Evolutionary conservation across 2,797 vertebrate genomes (phyloP).

Genomic region (Gymnoscopelus braueri): DNA sequence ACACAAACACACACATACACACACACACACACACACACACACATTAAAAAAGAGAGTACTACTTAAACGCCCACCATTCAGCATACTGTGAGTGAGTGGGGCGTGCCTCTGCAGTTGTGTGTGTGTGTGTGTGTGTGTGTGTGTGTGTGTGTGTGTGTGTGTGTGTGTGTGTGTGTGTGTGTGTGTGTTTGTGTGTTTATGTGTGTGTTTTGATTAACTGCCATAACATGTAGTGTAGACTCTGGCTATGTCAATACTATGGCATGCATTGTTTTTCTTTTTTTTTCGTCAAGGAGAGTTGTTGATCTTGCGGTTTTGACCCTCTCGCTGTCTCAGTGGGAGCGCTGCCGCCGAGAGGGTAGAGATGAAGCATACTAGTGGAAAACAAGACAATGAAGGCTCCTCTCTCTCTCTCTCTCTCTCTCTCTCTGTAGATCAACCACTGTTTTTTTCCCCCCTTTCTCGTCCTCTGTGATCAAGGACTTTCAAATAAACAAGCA

Average conservation of each 20-base stretch:
- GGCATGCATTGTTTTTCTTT: conserved; percentile 32
- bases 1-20: conserved; percentile 20
- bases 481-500: conserved; percentile 42
- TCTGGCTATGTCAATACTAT: conserved; percentile 20
- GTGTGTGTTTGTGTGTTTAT: conserved; percentile 22
- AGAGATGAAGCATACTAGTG: conserved; percentile 38
- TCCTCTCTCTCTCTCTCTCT: neutral
- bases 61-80: conserved; percentile 24
- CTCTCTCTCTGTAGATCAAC: conserved; percentile 22
- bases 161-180: conserved; percentile 43
- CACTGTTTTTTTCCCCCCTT: neutral
- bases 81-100: conserved; percentile 37
- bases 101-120: conserved; percentile 51
- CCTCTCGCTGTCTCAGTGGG: conserved; percentile 17
- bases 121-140: conserved; percentile 43
- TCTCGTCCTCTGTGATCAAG: conserved; percentile 41
- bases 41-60: neutral
- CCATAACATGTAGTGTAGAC: conserved; percentile 43
- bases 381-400: conserved; percentile 12
- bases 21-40: conserved; percentile 10
- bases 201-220: conserved; percentile 44
- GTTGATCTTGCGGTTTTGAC: conserved; percentile 54
- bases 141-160: conserved; percentile 31
- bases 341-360: conserved; percentile 17
- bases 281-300: conserved; percentile 30